A percentile compares a stretch with the other conserved stretches of the same genome.
Evolutionary conservation across 1,140 invertebrate species (phyloP).

Genomic region (Drosophila sucinea): DNA sequence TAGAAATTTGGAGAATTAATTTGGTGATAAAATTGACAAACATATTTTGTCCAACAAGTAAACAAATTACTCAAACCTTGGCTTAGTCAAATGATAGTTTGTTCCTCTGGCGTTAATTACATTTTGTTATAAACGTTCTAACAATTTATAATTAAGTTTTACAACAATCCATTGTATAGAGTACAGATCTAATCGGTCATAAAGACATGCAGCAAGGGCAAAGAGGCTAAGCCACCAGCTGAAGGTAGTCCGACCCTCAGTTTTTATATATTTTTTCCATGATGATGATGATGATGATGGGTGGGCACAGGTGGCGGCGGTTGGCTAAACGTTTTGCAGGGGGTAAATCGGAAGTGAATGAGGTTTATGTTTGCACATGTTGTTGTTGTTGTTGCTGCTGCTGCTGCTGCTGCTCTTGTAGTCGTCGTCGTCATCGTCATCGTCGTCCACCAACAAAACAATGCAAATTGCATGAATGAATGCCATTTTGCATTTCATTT

Average conservation of each 20-base stretch:
- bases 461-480: conserved; percentile 81
- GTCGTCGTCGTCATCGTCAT: conserved; percentile 1
- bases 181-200: not conserved
- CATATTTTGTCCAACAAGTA: too few relatives aligned
- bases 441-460: conserved; percentile 45
- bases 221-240: not conserved
- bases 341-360: not conserved
- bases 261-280: not conserved
- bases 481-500: conserved; percentile 78
- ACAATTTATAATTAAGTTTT: too few relatives aligned
- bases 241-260: conserved; percentile 1
- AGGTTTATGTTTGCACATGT: conserved; percentile 9
- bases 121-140: too few relatives aligned
- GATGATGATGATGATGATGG: not conserved
- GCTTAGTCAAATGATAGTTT: too few relatives aligned
- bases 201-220: not conserved
- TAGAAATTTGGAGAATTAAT: too few relatives aligned
- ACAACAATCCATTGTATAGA: too few relatives aligned
- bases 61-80: too few relatives aligned
- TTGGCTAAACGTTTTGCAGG: conserved; percentile 13
- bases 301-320: conserved; percentile 13
- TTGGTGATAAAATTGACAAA: too few relatives aligned
- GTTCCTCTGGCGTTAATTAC: too few relatives aligned
- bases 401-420: not conserved
- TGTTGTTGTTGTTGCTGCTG: not conserved